Evolutionary conservation across 2,888 invertebrate genomes (phyloP), one percentile per base, ranked within the genome.

Genomic region (Hymenopus coronatus): DNA sequence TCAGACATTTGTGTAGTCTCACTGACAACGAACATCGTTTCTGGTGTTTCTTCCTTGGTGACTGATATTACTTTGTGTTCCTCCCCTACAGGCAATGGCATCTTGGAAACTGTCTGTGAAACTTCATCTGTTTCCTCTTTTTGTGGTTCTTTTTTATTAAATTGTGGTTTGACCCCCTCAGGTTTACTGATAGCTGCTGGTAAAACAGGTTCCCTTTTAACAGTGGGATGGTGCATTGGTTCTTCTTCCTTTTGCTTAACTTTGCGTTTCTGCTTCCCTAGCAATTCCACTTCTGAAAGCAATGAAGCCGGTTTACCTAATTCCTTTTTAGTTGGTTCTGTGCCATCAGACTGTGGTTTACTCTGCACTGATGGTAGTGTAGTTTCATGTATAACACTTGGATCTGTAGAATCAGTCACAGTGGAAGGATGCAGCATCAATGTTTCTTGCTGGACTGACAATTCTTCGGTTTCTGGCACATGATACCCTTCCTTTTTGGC

Each of bases 181-280:
- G 82, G 27, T 84, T 89, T 28, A 54, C 92, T 54, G 82, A 28
- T 9, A 84, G 82, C 30, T 84, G 82, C 27, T 84, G 83, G 14
- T 70, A 82, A 0, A 25, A 40, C n/a, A 28, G n/a, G 9, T 82
- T 87, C 40, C 20, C 91, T 90, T 92, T 92, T 8, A 93, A 91
- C 86, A 93, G 92, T 6, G 8, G 96, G 95, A 91, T 96, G 95
- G 93, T 97, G 96, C 92, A 96, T 96, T 70, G 95, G 94, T 20
- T 96, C 94, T 93, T 97, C 96, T 6, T 96, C 94, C 92, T 96
- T 97, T 93, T 97, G 97, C 92, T 98, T 97, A 84, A 97, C 94
- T 0, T 97, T 93, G 93, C 98, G 97, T 93, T 98, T 98, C 54
- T 70, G 54, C 6, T 20, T 20, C 20, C 6, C 54, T 6, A 20